Percentiles rank a stretch among this genome's conserved stretches.
Conservation (phyloP, 2,113 vertebrate species). For the Corythaeola cristata region DNA sequence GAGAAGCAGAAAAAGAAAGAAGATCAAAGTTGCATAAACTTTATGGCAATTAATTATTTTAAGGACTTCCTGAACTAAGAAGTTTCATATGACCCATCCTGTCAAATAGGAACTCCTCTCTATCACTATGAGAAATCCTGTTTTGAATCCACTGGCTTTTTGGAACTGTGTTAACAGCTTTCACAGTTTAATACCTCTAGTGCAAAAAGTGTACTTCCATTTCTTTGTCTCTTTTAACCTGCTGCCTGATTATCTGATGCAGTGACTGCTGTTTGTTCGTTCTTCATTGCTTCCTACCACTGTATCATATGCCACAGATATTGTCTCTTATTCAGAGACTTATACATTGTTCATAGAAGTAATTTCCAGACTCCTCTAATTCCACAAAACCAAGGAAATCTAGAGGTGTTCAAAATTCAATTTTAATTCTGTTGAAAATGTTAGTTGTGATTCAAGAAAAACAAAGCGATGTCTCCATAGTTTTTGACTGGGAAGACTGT, state of each 20-base stretch:
- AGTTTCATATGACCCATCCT: not conserved
- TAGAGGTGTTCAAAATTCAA: not conserved
- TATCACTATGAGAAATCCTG: not conserved
- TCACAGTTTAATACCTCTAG: not conserved
- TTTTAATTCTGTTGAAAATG: not conserved
- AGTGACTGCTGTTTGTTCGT: not conserved
- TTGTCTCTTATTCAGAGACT: not conserved
- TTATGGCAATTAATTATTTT: not conserved
- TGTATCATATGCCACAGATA: not conserved
- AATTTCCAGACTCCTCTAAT: not conserved
- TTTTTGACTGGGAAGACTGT: not conserved
- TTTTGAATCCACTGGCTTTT: not conserved
- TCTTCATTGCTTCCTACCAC: not conserved
- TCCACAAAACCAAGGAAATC: not conserved
- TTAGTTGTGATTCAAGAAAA: not conserved
- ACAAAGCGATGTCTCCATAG: accelerated
- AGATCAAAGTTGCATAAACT: not conserved
- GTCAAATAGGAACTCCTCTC: not conserved
- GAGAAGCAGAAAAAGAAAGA: not conserved
- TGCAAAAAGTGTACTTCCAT: not conserved
- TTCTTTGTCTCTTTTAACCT: not conserved
- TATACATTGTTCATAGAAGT: not conserved
- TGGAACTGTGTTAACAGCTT: not conserved
- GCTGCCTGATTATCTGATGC: not conserved
- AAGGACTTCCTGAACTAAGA: not conserved